These are phyloP conservation scores for Melieria omissa DNA, from an alignment of 2,888 invertebrate species.

Conservation along the genomic window DNA sequence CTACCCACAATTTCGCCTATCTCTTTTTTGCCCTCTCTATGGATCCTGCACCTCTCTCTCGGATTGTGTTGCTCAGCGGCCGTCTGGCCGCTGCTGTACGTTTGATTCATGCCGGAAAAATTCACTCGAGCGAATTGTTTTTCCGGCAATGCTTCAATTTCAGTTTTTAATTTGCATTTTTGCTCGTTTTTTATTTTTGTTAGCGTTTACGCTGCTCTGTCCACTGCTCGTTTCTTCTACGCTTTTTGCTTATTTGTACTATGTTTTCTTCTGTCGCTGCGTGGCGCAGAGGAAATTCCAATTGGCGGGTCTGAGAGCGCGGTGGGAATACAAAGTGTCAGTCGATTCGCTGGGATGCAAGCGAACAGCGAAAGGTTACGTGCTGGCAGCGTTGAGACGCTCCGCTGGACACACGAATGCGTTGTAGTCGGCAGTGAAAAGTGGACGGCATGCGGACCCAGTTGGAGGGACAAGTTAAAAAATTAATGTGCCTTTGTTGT, in stretches of 20 bases:
- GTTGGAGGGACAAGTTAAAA: too few relatives aligned
- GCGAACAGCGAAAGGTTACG: too few relatives aligned
- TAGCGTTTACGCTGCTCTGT: background rate
- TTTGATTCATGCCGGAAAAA: background rate
- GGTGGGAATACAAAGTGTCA: too few relatives aligned
- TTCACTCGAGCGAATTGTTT: constrained; percentile 34
- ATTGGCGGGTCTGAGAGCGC: too few relatives aligned
- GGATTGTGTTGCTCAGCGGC: background rate
- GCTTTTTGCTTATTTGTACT: background rate
- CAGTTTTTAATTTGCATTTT: constrained; percentile 36
- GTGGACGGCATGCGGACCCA: too few relatives aligned
- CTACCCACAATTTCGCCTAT: too few relatives aligned
- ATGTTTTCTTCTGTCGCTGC: background rate
- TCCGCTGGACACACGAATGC: too few relatives aligned
- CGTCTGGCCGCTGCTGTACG: background rate
- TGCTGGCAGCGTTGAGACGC: too few relatives aligned
- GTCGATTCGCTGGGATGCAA: too few relatives aligned
- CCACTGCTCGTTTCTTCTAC: constrained; percentile 5
- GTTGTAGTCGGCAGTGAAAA: too few relatives aligned
- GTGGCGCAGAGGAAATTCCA: too few relatives aligned
- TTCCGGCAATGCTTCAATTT: constrained; percentile 36
- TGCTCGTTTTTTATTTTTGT: constrained; percentile 8
- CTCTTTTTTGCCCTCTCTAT: background rate
- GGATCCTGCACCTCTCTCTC: background rate
- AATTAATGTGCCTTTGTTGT: too few relatives aligned